Percentiles rank a stretch among this genome's conserved stretches.
These are phyloP conservation scores for Diadromus collaris DNA, from an alignment of 2,888 invertebrate genomes.

Conservation along the genomic window DNA sequence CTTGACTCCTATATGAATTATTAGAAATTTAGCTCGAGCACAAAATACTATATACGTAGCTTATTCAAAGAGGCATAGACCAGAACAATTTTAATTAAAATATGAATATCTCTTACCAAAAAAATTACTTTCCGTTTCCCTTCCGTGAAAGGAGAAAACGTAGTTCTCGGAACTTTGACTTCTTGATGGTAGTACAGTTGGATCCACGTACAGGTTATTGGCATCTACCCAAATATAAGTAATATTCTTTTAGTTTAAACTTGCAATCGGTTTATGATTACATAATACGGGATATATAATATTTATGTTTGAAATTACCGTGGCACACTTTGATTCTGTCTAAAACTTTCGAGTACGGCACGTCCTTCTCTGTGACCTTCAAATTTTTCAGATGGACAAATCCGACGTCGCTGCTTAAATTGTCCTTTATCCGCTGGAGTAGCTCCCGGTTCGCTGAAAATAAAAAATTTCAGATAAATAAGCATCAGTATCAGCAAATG, in stretches of 20 bases:
- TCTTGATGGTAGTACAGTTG: neutral
- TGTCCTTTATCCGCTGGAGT: neutral
- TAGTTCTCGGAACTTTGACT: neutral
- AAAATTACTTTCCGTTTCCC: neutral
- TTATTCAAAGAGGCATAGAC: too few relatives aligned
- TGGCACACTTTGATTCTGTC: neutral
- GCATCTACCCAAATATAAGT: neutral
- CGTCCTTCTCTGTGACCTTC: neutral
- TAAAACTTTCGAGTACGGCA: neutral
- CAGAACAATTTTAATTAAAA: neutral
- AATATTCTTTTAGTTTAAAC: slow-evolving; percentile 2
- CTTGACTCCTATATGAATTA: neutral
- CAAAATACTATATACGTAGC: neutral
- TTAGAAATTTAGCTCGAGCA: neutral
- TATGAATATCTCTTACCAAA: slow-evolving; percentile 8
- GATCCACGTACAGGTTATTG: slow-evolving; percentile 13
- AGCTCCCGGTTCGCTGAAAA: neutral
- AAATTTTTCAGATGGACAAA: neutral
- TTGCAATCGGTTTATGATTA: neutral
- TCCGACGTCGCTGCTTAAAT: neutral
- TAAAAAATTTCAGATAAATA: neutral
- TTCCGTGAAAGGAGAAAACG: neutral
- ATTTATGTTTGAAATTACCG: slow-evolving; percentile 2
- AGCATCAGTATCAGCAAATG: neutral
- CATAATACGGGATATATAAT: too few relatives aligned